Evolutionary conservation across 2,888 invertebrate genomes (phyloP).

Genomic region (Rhingia rostrata): DNA sequence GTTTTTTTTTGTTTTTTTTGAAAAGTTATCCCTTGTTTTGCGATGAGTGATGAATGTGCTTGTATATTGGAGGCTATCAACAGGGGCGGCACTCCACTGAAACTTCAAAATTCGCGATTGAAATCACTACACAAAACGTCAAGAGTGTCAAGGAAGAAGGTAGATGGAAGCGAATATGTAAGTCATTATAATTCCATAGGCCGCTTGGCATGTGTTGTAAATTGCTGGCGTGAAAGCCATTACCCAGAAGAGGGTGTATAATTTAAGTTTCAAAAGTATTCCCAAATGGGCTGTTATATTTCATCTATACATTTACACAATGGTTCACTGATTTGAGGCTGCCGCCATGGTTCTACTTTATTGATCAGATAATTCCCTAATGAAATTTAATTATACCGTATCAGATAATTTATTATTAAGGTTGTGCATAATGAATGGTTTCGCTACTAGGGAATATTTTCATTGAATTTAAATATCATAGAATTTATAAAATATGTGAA

Average conservation of each 20-base stretch:
- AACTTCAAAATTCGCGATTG: conserved; percentile 42
- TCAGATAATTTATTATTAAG: conserved; percentile 56
- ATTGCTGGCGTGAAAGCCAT: conserved; percentile 27
- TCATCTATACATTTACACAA: conserved; percentile 19
- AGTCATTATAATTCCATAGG: background rate
- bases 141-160: conserved; percentile 16
- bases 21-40: conserved; percentile 31
- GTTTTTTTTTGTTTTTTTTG: conserved; percentile 1
- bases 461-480: conserved; percentile 17
- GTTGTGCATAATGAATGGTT: conserved; percentile 33
- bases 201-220: conserved; percentile 44
- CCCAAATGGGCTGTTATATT: conserved; percentile 45
- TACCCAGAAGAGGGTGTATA: conserved; percentile 6
- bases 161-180: background rate
- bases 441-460: background rate
- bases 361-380: conserved; percentile 62
- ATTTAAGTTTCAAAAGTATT: conserved; percentile 51
- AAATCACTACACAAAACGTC: conserved; percentile 27
- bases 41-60: conserved; percentile 29
- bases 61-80: conserved; percentile 48
- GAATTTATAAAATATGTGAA: no score
- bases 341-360: conserved; percentile 46
- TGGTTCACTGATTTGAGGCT: conserved; percentile 60
- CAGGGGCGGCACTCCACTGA: conserved; percentile 15
- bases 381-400: conserved; percentile 65